phyloP scores from a whole-genome alignment of 2,113 vertebrate genomes.

The Phoxinus phoxinus region DNA sequence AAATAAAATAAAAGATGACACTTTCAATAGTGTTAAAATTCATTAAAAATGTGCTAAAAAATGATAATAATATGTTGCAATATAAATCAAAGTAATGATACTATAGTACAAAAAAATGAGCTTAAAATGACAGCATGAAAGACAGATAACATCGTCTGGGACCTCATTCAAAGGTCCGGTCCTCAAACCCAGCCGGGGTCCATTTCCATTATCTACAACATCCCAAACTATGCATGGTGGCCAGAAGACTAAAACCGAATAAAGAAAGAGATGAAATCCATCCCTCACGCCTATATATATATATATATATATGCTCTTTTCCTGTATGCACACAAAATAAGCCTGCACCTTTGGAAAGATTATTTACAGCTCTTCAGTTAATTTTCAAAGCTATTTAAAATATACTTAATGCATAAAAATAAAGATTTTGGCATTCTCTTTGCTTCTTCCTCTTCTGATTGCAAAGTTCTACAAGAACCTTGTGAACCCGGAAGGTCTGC shows the following conservation, averaged over 20 bases:
- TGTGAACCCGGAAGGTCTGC: slow-evolving; percentile 80
- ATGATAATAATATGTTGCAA: slow-evolving; percentile 55
- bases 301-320: slow-evolving; percentile 77
- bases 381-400: slow-evolving; percentile 99
- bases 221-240: slow-evolving; percentile 64
- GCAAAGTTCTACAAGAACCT: slow-evolving; percentile 68
- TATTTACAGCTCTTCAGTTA: slow-evolving; percentile 96
- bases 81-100: slow-evolving; percentile 60
- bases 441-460: slow-evolving; percentile 65
- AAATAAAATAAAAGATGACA: slow-evolving; percentile 61
- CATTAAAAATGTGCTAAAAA: slow-evolving; percentile 53
- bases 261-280: slow-evolving; percentile 64
- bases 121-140: slow-evolving; percentile 45
- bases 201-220: slow-evolving; percentile 74
- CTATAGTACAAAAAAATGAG: slow-evolving; percentile 27
- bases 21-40: slow-evolving; percentile 67
- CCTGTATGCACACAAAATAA: slow-evolving; percentile 75
- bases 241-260: slow-evolving; percentile 59
- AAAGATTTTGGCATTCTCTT: slow-evolving; percentile 98
- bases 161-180: slow-evolving; percentile 52
- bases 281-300: slow-evolving; percentile 70
- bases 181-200: slow-evolving; percentile 64
- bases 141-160: slow-evolving; percentile 39
- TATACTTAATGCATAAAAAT: slow-evolving; percentile 99
- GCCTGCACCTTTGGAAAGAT: slow-evolving; percentile 97